Percentiles rank a stretch among this genome's conserved stretches.
These are phyloP conservation scores for Myripristis murdjan DNA, from an alignment of 2,797 vertebrate genomes.

Conservation along the genomic window DNA sequence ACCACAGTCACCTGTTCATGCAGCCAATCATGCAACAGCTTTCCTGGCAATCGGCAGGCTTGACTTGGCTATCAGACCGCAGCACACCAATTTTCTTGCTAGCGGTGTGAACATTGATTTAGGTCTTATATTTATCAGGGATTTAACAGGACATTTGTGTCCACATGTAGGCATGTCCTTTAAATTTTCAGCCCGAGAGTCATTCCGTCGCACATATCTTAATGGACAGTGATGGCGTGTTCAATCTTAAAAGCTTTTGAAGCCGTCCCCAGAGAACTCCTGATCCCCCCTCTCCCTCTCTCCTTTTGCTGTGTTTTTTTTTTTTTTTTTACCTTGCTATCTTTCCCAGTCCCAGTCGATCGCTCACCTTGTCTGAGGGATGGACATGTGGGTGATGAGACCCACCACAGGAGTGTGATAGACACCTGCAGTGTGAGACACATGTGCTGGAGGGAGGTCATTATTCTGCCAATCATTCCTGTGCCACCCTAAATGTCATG, in stretches of 20 bases:
- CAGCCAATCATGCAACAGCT: slow-evolving; percentile 9
- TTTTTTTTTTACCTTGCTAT: neutral
- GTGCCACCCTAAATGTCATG: slow-evolving; percentile 44
- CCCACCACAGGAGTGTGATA: slow-evolving; percentile 90
- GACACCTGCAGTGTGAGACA: slow-evolving; percentile 91
- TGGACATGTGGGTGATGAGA: slow-evolving; percentile 91
- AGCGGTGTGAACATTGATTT: neutral
- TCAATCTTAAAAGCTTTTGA: slow-evolving; percentile 59
- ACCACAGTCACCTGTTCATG: slow-evolving; percentile 23
- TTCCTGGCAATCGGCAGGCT: slow-evolving; percentile 6
- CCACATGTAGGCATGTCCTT: slow-evolving; percentile 6
- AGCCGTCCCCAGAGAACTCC: slow-evolving; percentile 47
- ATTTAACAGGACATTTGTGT: slow-evolving; percentile 20
- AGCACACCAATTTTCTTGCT: neutral
- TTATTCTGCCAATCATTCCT: slow-evolving; percentile 76
- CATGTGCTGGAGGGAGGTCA: slow-evolving; percentile 76
- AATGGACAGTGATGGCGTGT: slow-evolving; percentile 37
- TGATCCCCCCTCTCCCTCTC: neutral
- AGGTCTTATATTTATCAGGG: neutral
- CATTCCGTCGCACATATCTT: slow-evolving; percentile 47
- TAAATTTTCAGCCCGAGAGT: slow-evolving; percentile 18
- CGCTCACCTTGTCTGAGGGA: slow-evolving; percentile 89
- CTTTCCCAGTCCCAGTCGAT: slow-evolving; percentile 34
- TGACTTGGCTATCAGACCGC: neutral
- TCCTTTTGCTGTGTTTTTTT: neutral